Evolutionary conservation across 2,113 vertebrate species (phyloP), one percentile per base, ranked within the genome.

Genomic region (Pycnonotus jocosus): DNA sequence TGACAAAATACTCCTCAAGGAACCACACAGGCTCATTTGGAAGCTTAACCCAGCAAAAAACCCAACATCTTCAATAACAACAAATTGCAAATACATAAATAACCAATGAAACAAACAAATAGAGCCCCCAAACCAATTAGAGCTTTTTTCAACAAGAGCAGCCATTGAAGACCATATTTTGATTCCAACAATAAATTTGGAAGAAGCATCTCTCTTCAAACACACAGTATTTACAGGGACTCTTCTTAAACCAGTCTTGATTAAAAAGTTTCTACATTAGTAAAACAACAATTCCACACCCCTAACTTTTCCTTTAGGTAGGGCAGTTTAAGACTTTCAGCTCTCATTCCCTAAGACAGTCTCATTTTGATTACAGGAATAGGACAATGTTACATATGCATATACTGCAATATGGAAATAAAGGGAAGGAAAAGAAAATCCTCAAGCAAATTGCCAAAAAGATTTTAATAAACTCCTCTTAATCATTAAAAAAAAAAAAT

Each of bases 1-100:
- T 5, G 7, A 58, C 28, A 54, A 37, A 40, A 18, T 9, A 56
- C 14, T 68, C 30, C 33, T 64, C n/a, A 33, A 69, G 40, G 16
- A 86, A 60, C 27, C 19, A 31, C 33, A 69, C 0, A 3, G 24
- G n/a, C 1, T 2, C 12, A 51, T 0, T 1, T 17, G 20, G 31
- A 45, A 89, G 45, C 18, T 28, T 30, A 48, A 64, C 8, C 6
- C 44, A 90, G 56, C 4, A 57, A 70, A 80, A 53, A 72, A 30
- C 2, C 11, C 7, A 62, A 24, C 5, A 69, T 8, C 42, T 65
- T 81, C 78, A 68, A 10, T n/a, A 82, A 37, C 12, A 90, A 84
- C 24, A 50, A 83, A 90, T 11, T 17, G 9, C 38, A 92, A 65
- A 77, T 47, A 80, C 88, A 57, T 42, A 69, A 74, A 14, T 18